Evolutionary conservation across 2,888 invertebrate species (phyloP), one percentile per base, ranked within the genome.

Genomic region (Drosophila lacicola): DNA sequence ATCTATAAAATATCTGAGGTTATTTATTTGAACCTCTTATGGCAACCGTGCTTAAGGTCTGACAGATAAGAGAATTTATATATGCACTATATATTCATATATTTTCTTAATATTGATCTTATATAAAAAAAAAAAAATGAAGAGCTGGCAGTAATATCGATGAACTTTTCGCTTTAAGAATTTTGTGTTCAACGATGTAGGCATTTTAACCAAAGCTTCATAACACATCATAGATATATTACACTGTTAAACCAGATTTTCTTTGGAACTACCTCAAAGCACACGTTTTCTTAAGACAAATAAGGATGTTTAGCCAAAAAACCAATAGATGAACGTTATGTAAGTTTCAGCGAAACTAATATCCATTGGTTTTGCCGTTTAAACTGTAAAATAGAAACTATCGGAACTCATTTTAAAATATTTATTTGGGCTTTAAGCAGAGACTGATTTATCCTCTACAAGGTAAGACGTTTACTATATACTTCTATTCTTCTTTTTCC

Each of bases 391-490:
- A 42, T 42, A 19, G 11, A 41, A 21, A 36, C 49, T 29, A 56
- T 46, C 42, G 33, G 62, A 51, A 58, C 29, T 66, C 11, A 36
- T 34, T 55, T 60, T 66, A 13, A 57, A 45, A 53, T 60, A 63
- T 67, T 56, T 60, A 66, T 56, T 70, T 70, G 79, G 77, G 67
- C 70, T 84, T 69, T 66, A 83, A 81, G 84, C 84, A 67, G 64
- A 54, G 74, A 81, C 79, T 77, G 82, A 78, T 75, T 66, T 67
- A 68, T 68, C 74, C 64, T 61, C 70, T 76, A 72, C 71, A 87
- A 83, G 83, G 83, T 83, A 83, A 83, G 83, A 73, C 63, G 57
- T 55, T 70, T 54, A 79, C 68, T 66, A 66, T 47, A 74, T 69
- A 61, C 34, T 62, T 69, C 62, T 62, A 72, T 77, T 82, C 69